These are phyloP conservation scores for Lagopus muta DNA, from an alignment of 2,113 vertebrate species.

Conservation along the genomic window DNA sequence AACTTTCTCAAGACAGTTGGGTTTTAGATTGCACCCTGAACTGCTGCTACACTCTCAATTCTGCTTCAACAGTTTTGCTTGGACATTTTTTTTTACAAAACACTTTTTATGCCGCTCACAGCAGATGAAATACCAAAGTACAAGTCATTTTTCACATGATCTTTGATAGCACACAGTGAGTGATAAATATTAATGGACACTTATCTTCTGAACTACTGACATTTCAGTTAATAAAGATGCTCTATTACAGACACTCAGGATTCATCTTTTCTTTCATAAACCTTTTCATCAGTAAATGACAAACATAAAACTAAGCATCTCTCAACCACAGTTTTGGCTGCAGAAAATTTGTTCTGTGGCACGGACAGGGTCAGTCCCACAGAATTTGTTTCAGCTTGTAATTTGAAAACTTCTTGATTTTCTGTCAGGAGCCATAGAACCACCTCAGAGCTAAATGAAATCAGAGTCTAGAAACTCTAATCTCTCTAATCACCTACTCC, in stretches of 20 bases:
- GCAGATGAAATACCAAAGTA: not conserved
- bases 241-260: not conserved
- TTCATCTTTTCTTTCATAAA: not conserved
- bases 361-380: not conserved
- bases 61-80: not conserved
- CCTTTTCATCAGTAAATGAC: not conserved
- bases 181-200: not conserved
- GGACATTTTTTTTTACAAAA: not conserved
- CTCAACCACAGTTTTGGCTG: not conserved
- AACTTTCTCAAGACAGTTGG: not conserved
- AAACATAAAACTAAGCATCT: not conserved
- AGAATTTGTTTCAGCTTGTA: not conserved
- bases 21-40: not conserved
- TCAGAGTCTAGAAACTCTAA: not conserved
- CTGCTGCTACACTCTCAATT: not conserved
- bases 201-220: constrained; percentile 13
- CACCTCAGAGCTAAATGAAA: not conserved
- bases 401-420: not conserved
- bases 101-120: not conserved
- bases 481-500: not conserved
- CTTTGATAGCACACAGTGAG: not conserved
- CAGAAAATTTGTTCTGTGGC: not conserved
- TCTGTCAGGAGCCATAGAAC: not conserved
- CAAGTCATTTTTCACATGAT: not conserved
- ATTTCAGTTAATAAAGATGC: not conserved